Conservation (phyloP, 2,113 vertebrate species). For the Hypomesus transpacificus region DNA sequence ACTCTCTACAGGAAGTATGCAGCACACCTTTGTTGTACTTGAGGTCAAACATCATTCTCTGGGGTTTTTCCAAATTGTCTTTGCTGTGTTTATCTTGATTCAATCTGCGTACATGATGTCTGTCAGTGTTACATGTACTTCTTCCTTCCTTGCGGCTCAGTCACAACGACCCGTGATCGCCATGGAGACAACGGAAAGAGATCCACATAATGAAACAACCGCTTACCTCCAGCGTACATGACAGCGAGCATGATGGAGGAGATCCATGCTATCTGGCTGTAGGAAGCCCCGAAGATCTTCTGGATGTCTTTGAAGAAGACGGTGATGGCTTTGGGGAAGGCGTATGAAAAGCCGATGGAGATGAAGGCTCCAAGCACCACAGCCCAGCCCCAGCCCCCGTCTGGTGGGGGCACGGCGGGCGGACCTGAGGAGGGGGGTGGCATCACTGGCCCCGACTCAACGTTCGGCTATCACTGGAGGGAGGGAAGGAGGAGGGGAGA, state of each 20-base stretch:
- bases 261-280: constrained; percentile 94
- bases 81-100: no score
- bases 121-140: no score
- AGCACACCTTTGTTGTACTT: no score
- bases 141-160: no score
- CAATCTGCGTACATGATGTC: no score
- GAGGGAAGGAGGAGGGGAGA: constrained; percentile 6
- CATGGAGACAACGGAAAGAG: neutral
- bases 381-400: constrained; percentile 96
- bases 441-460: constrained; percentile 69
- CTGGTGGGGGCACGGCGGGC: constrained; percentile 75
- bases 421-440: constrained; percentile 62
- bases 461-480: constrained; percentile 31
- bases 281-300: constrained; percentile 81
- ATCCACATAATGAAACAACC: neutral
- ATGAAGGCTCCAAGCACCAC: constrained; percentile 89
- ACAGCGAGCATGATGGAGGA: constrained; percentile 97
- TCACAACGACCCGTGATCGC: no score
- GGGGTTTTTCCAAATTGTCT: no score
- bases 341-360: constrained; percentile 96
- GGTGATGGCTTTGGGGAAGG: constrained; percentile 94
- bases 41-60: no score
- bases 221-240: constrained; percentile 98
- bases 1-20: no score
- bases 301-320: constrained; percentile 98